Evolutionary conservation across 2,113 vertebrate species (phyloP), one percentile per base, ranked within the genome.

Genomic region (Nerophis lumbriciformis): DNA sequence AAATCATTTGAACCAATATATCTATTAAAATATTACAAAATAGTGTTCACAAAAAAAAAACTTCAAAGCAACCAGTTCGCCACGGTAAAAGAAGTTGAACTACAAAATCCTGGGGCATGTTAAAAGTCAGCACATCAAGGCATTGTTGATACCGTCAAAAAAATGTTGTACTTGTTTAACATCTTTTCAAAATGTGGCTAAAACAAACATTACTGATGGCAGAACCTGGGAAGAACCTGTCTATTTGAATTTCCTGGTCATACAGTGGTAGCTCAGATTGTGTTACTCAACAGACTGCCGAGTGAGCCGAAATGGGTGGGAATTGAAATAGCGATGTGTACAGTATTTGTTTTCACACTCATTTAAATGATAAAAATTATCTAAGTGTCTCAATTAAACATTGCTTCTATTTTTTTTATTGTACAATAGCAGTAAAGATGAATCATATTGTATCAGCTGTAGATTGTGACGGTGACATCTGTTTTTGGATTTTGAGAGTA

Each of bases 231-330:
- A 82, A 69, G 49, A 12, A 82, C 68, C 71, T 71, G 83, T 89
- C 85, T 71, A 59, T 59, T 56, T 72, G 48, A 83, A 88, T 88
- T 88, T 90, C 87, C 83, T 88, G 73, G 64, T 75, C 36, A 38
- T 65, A 80, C 65, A 59, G 61, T 63, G 39, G 67, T 83, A 19
- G 60, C 72, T 69, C 58, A 77, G 85, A 82, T 85, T 83, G 82
- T 62, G 53, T 62, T 81, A 49, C 14, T n/a, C 15, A 52, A 52
- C 5, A 5, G 13, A 80, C 66, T 76, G 76, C 69, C 73, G 72
- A 49, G 6, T 49, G 13, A 49, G 77, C 74, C 65, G 79, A 76
- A 77, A 77, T 65, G 74, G 76, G 85, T 85, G 86, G 81, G 83
- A 88, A 68, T 28, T 81, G 63, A 86, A 87, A 83, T 65, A 48